Conservation (phyloP, 2,888 invertebrate species). For the Acrobasis consociella region DNA sequence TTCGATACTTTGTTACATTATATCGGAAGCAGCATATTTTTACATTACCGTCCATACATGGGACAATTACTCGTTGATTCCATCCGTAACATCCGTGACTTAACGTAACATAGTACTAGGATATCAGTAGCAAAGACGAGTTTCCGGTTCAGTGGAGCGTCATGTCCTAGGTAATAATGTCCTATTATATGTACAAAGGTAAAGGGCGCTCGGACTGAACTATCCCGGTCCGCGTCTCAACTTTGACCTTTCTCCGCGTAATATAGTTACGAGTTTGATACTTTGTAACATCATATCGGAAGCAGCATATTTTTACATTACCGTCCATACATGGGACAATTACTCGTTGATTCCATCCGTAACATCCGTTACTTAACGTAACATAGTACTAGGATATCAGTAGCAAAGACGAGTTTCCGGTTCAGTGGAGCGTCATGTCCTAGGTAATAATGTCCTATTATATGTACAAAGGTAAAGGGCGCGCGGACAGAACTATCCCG, state of each 20-base stretch:
- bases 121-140: slow-evolving; percentile 20
- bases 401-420: slow-evolving; percentile 20
- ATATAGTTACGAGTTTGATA: too few species aligned
- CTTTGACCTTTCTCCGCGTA: slow-evolving; percentile 17
- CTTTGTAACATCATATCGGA: too few species aligned
- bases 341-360: too few species aligned
- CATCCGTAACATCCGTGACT: too few species aligned
- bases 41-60: too few species aligned
- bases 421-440: slow-evolving; percentile 21
- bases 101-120: neutral
- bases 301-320: too few species aligned
- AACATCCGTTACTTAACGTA: too few species aligned
- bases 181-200: slow-evolving; percentile 17
- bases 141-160: slow-evolving; percentile 22
- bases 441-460: slow-evolving; percentile 14
- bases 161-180: slow-evolving; percentile 18
- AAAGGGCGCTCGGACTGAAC: slow-evolving; percentile 12
- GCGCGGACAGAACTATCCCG: slow-evolving; percentile 13
- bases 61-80: too few species aligned
- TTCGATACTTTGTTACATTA: too few species aligned
- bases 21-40: too few species aligned
- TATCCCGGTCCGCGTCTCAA: slow-evolving; percentile 19
- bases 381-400: slow-evolving; percentile 16
- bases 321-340: too few species aligned
- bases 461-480: slow-evolving; percentile 22